Conservation (phyloP, 2,113 vertebrate species). For the Maccullochella peelii region DNA sequence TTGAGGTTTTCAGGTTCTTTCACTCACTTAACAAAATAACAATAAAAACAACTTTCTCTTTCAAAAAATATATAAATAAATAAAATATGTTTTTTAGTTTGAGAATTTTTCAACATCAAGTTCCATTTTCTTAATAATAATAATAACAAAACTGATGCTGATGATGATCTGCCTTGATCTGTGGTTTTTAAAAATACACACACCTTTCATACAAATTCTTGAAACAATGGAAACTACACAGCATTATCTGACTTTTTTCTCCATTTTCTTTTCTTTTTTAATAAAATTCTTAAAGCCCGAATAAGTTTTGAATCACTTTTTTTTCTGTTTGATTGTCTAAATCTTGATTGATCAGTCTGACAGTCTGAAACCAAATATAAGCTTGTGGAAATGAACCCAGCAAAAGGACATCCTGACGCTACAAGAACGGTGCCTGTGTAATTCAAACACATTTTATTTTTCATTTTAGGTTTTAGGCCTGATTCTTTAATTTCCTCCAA, state of each 20-base stretch:
- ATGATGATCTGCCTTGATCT: neutral
- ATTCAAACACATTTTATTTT: neutral
- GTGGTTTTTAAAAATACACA: neutral
- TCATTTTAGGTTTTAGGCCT: neutral
- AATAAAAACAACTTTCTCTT: neutral
- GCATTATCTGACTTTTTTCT: too few relatives aligned
- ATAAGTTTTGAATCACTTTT: neutral
- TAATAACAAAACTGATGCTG: neutral
- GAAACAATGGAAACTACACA: neutral
- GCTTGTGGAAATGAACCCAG: neutral
- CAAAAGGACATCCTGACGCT: neutral
- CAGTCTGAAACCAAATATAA: neutral
- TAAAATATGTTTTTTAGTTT: neutral
- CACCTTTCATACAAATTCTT: neutral
- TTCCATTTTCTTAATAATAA: neutral
- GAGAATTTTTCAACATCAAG: neutral
- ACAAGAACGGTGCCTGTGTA: too few relatives aligned
- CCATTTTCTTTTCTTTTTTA: neutral
- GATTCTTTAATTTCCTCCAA: neutral
- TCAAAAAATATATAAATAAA: accelerated
- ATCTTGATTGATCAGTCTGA: neutral
- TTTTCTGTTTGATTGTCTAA: neutral
- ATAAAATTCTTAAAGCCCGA: neutral
- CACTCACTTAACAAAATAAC: neutral
- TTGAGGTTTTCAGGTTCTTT: neutral